These are phyloP conservation scores for Macrotrachela quadricornifera DNA, from an alignment of 1,140 invertebrate species.

Conservation along the genomic window DNA sequence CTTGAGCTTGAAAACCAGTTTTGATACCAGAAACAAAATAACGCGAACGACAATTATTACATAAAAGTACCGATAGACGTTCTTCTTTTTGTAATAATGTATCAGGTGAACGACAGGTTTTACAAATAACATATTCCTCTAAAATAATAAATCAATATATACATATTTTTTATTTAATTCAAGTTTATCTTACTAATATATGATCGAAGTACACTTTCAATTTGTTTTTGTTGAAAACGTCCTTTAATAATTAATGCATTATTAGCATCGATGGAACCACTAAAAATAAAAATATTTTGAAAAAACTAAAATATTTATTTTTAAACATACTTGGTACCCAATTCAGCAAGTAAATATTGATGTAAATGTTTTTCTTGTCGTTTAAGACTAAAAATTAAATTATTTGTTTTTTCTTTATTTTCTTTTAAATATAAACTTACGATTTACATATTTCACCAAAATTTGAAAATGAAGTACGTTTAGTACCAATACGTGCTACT, in stretches of 20 bases:
- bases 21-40: conserved; percentile 98
- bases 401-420: background rate
- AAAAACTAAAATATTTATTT: conserved; percentile 4
- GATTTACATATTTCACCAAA: conserved; percentile 74
- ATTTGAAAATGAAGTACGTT: conserved; percentile 97
- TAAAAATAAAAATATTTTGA: conserved; percentile 17
- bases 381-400: conserved; percentile 43
- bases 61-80: conserved; percentile 91
- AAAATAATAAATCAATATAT: conserved; percentile 11
- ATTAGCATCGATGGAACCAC: conserved; percentile 49
- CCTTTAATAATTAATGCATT: conserved; percentile 97
- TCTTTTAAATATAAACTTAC: conserved; percentile 25
- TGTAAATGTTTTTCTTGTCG: conserved; percentile 91
- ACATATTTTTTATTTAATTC: too few relatives aligned
- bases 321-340: conserved; percentile 68
- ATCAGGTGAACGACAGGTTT: conserved; percentile 92
- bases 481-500: conserved; percentile 87
- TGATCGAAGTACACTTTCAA: conserved; percentile 89
- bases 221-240: conserved; percentile 97
- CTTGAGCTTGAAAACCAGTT: conserved; percentile 97
- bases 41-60: conserved; percentile 88
- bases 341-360: conserved; percentile 87
- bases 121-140: conserved; percentile 94
- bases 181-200: conserved; percentile 83
- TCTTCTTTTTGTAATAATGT: conserved; percentile 97